Conservation (phyloP, 1,140 invertebrate genomes). For the Sarcophaga bullata region DNA sequence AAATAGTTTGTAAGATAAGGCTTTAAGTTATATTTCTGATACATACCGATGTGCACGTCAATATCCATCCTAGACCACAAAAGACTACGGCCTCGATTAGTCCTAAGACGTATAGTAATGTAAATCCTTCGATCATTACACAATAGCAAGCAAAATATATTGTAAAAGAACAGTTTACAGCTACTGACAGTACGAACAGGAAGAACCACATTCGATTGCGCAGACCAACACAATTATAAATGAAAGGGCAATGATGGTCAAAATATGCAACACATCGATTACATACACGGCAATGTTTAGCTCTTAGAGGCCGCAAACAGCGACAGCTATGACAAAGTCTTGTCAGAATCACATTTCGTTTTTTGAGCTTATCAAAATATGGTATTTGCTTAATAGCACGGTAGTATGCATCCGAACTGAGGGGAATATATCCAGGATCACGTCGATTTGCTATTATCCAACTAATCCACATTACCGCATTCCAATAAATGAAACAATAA, state of each 20-base stretch:
- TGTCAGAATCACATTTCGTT: conserved; percentile 84
- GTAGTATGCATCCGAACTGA: conserved; percentile 89
- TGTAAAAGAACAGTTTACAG: conserved; percentile 86
- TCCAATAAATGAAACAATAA: conserved; percentile 91
- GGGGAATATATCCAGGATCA: conserved; percentile 89
- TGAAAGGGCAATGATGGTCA: conserved; percentile 95
- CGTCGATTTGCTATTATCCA: conserved; percentile 89
- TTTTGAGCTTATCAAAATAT: conserved; percentile 89
- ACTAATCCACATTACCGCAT: conserved; percentile 90
- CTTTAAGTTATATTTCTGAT: background rate
- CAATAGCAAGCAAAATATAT: conserved; percentile 91
- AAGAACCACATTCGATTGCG: conserved; percentile 92
- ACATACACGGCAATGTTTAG: conserved; percentile 92
- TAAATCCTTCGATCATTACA: conserved; percentile 85
- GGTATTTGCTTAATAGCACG: conserved; percentile 89
- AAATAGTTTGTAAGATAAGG: conserved; percentile 28
- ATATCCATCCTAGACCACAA: conserved; percentile 85
- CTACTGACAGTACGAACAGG: conserved; percentile 85
- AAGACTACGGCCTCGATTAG: conserved; percentile 84
- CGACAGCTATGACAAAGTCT: conserved; percentile 90
- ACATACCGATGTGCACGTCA: conserved; percentile 87
- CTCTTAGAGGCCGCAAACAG: conserved; percentile 84
- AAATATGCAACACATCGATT: conserved; percentile 92
- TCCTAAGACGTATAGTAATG: conserved; percentile 82
- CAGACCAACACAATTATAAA: conserved; percentile 92